phyloP scores from a whole-genome alignment of 2,888 invertebrate genomes.

The Coelinius sp. region DNA sequence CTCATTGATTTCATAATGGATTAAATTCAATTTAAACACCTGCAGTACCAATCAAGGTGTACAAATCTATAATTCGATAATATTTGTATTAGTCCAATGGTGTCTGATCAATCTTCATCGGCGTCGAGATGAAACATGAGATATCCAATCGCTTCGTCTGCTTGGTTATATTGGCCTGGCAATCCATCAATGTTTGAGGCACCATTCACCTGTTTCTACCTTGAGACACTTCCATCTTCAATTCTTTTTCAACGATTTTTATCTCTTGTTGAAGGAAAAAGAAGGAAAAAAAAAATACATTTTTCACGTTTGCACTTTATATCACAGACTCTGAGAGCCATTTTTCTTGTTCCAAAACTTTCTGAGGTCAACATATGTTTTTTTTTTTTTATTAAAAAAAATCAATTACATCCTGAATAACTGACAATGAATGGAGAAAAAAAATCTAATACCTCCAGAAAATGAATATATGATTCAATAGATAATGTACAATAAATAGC shows the following conservation, averaged over 20 bases:
- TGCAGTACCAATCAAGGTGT: conserved; percentile 14
- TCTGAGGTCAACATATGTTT: too few species aligned
- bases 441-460: neutral
- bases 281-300: too few species aligned
- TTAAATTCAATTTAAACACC: conserved; percentile 7
- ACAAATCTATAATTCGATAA: conserved; percentile 54
- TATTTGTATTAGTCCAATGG: conserved; percentile 58
- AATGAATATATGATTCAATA: neutral
- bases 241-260: conserved; percentile 43
- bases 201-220: conserved; percentile 13
- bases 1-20: conserved; percentile 4
- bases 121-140: conserved; percentile 61
- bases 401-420: neutral
- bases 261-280: conserved; percentile 20
- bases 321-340: too few species aligned
- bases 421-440: too few species aligned
- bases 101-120: conserved; percentile 63
- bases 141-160: conserved; percentile 62
- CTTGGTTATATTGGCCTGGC: conserved; percentile 56
- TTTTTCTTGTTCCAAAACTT: too few species aligned
- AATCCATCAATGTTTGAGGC: conserved; percentile 58
- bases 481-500: neutral
- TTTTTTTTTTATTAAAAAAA: neutral
- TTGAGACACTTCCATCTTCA: conserved; percentile 41
- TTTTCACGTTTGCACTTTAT: too few species aligned